Percentiles rank a stretch among this genome's conserved stretches.
Conservation (phyloP, 2,797 vertebrate species). For the Heteromormyrus szaboi region DNA sequence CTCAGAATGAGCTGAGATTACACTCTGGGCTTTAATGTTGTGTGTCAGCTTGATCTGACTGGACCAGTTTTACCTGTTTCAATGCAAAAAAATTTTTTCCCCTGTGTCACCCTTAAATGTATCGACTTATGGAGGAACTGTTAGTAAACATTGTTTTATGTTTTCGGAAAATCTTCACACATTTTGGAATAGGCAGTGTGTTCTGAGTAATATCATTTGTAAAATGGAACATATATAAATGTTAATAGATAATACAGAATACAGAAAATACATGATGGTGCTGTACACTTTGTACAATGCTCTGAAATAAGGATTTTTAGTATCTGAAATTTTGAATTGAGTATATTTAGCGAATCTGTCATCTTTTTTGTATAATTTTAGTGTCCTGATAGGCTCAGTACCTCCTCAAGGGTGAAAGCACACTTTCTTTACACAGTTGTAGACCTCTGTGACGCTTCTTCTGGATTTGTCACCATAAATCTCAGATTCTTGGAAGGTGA, state of each 20-base stretch:
- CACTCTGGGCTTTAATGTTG: neutral
- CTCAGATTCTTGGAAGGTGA: neutral
- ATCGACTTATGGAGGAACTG: neutral
- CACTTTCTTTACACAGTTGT: neutral
- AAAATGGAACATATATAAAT: neutral
- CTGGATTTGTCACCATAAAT: neutral
- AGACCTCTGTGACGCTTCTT: neutral
- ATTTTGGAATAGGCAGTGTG: neutral
- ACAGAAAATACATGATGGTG: neutral
- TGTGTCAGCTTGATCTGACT: neutral
- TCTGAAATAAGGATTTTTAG: neutral
- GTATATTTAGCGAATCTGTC: neutral
- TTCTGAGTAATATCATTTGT: neutral
- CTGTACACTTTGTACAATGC: neutral
- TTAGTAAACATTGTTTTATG: neutral
- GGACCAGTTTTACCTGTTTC: conserved; percentile 14
- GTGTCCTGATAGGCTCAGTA: neutral
- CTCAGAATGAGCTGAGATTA: neutral
- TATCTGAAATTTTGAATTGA: neutral
- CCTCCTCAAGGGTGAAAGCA: neutral
- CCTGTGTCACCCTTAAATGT: neutral
- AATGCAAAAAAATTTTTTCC: neutral
- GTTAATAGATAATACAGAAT: neutral
- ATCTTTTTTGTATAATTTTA: neutral
- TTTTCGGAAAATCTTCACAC: neutral